A percentile compares a stretch with the other conserved stretches of the same genome.
Evolutionary conservation across 2,888 invertebrate species (phyloP).

Genomic region (Tenodera sinensis): DNA sequence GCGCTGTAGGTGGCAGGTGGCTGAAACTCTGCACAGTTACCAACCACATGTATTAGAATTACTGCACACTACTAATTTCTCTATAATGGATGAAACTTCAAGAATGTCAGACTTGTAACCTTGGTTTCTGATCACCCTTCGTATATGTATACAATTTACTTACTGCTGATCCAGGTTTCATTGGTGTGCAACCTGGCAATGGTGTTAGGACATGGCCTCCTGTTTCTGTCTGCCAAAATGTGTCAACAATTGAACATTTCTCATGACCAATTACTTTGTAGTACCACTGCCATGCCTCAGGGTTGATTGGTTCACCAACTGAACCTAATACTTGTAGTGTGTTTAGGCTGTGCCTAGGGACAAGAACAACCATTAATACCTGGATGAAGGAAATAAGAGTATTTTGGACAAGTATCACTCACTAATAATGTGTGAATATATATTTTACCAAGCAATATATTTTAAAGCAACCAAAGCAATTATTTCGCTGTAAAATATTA

Average conservation of each 20-base stretch:
- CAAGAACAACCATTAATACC: background rate
- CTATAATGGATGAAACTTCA: too few relatives aligned
- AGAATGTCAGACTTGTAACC: too few relatives aligned
- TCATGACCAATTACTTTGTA: conserved; percentile 76
- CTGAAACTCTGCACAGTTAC: too few relatives aligned
- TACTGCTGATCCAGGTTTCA: conserved; percentile 98
- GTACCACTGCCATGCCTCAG: conserved; percentile 98
- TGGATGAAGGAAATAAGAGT: background rate
- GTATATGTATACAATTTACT: conserved; percentile 43
- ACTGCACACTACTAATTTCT: too few relatives aligned
- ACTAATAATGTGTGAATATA: too few relatives aligned
- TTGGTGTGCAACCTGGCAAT: conserved; percentile 90
- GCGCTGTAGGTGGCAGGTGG: too few relatives aligned
- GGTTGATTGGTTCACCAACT: conserved; percentile 98
- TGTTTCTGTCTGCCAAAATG: conserved; percentile 99
- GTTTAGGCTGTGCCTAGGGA: conserved; percentile 58
- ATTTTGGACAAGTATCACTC: background rate
- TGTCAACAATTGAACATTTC: conserved; percentile 91
- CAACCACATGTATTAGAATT: too few relatives aligned
- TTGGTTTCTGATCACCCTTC: too few relatives aligned
- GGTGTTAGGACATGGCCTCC: conserved; percentile 97
- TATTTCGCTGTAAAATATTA: too few relatives aligned
- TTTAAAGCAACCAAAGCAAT: too few relatives aligned
- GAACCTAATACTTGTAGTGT: conserved; percentile 83
- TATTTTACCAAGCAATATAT: too few relatives aligned